These are phyloP conservation scores for Liasis olivaceus DNA, from an alignment of 2,797 vertebrate species.

Conservation along the genomic window DNA sequence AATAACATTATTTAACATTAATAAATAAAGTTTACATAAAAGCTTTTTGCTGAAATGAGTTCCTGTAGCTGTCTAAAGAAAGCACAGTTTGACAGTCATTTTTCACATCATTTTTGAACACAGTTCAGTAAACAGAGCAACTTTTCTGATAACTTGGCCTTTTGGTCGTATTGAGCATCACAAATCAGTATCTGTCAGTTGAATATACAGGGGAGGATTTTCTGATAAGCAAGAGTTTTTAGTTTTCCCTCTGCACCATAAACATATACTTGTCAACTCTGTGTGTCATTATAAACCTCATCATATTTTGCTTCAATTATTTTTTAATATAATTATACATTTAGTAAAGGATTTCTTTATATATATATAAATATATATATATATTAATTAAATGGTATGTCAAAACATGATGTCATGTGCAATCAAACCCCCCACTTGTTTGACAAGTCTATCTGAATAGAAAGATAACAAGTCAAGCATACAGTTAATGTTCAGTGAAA, in stretches of 20 bases:
- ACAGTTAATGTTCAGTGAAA: neutral
- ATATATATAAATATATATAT: too few relatives aligned
- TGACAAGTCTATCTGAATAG: neutral
- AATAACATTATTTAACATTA: neutral
- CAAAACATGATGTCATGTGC: neutral
- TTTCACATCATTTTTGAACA: neutral
- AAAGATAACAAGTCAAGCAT: neutral
- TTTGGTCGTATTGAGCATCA: neutral
- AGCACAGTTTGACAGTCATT: neutral
- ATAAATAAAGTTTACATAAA: neutral
- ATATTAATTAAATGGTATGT: neutral
- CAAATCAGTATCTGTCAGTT: neutral
- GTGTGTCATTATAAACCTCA: neutral
- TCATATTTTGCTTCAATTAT: neutral
- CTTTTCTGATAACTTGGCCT: neutral
- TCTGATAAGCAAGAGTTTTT: neutral
- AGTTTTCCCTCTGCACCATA: neutral
- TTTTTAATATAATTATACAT: neutral
- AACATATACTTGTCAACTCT: neutral
- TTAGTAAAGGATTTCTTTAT: neutral
- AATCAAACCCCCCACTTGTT: neutral
- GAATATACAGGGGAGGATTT: neutral
- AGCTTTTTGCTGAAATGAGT: neutral
- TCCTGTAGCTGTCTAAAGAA: neutral
- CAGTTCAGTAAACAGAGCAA: neutral